Evolutionary conservation across 2,888 invertebrate genomes (phyloP), one percentile per base, ranked within the genome.

Genomic region (Empis livida): DNA sequence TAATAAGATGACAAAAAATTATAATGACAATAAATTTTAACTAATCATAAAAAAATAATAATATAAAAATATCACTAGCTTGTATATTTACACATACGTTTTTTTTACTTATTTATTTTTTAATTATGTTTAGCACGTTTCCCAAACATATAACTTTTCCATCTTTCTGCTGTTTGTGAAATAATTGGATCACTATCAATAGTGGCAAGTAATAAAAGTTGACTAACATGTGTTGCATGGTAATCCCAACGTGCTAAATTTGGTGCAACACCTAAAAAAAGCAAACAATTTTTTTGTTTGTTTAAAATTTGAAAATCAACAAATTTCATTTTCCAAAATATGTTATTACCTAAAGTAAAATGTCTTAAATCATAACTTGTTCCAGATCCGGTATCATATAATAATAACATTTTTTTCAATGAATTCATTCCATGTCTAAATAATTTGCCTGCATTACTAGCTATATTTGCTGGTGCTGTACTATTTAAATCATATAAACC

Each of bases 161-260:
- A 96, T 46, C 96, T 71, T 59, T 86, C 84, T 1, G 93, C 94
- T 1, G 92, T 92, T 46, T 80, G 78, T 14, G 81, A 74, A 52
- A 94, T 78, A 47, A 94, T 73, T 1, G 86, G 82, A 59, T 91
- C 89, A 48, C 78, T 77, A 56, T 92, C 90, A 41, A 97, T 79
- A 1, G 91, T 87, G 37, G 85, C 83, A 20, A 97, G 71, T 48
- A 94, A 74, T 53, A 97, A 78, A 53, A 95, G 75, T 63, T 99
- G 95, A 72, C 95, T 96, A 20, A 99, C 86, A 66, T 99, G 99
- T 0, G 96, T 95, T 0, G 94, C 90, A 71, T 99, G 99, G 68
- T 99, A 99, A 65, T 99, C 99, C 94, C 97, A 96, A 48, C 99
- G 75, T 0, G 99, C 99, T 51, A 96, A 74, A 68, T 99, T 99